phyloP scores from a whole-genome alignment of 2,888 invertebrate species.

The Agelastica alni region DNA sequence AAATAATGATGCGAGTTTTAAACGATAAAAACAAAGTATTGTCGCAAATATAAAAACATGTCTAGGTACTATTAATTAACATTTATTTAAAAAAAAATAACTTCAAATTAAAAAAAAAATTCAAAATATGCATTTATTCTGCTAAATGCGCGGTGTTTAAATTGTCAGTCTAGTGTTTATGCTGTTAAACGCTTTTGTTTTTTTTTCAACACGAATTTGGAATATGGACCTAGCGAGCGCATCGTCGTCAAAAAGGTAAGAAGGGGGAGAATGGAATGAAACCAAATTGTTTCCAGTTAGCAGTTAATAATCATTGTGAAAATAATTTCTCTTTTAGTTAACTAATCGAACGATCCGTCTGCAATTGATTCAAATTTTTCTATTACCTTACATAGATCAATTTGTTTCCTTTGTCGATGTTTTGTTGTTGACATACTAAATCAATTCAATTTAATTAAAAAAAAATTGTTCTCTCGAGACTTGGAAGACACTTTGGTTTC shows the following conservation, averaged over 20 bases:
- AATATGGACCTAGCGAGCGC: background rate
- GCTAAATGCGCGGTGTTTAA: no score
- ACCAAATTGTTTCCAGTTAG: constrained; percentile 48
- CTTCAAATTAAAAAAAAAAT: background rate
- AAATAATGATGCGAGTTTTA: background rate
- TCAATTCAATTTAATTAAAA: background rate
- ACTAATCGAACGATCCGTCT: constrained; percentile 1
- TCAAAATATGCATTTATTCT: constrained; percentile 17
- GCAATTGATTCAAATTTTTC: constrained; percentile 20
- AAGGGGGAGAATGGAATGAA: constrained; percentile 54
- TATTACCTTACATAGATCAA: constrained; percentile 37
- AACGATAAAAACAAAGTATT: no score
- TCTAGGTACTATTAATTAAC: no score
- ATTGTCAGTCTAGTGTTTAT: constrained; percentile 21
- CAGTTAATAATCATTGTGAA: background rate
- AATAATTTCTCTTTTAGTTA: constrained; percentile 2
- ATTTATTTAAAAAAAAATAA: background rate
- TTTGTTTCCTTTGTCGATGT: constrained; percentile 19
- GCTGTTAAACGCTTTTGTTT: constrained; percentile 25
- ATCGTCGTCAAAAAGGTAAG: constrained; percentile 50
- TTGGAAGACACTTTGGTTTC: constrained; percentile 50
- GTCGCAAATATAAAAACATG: no score
- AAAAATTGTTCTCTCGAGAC: background rate
- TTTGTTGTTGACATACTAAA: constrained; percentile 1
- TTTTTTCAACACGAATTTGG: background rate